Conservation (phyloP, 2,113 vertebrate species). For the Lepisosteus osseus region DNA sequence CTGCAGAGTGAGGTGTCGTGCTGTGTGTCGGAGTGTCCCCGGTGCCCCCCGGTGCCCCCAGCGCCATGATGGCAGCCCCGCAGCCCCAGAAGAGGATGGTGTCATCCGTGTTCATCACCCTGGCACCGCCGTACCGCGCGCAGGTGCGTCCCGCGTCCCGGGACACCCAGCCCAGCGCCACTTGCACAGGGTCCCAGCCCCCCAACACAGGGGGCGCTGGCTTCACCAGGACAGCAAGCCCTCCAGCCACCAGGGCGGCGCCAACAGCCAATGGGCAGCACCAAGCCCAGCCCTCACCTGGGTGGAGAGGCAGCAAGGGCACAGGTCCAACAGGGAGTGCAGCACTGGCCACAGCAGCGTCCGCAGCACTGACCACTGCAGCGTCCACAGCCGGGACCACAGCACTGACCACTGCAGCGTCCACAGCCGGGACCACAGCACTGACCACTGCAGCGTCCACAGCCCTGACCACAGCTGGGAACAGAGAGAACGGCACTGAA, state of each 20-base stretch:
- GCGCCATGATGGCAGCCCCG: conserved; percentile 56
- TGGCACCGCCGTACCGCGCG: conserved; percentile 67
- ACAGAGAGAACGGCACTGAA: too few species aligned
- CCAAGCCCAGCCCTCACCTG: not conserved
- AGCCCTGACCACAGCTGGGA: too few species aligned
- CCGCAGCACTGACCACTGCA: too few species aligned
- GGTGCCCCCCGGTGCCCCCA: conserved; percentile 15
- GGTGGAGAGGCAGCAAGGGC: too few species aligned
- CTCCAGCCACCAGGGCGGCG: not conserved
- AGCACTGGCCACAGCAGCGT: too few species aligned
- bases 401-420: too few species aligned
- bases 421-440: too few species aligned
- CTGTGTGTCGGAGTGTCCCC: not conserved
- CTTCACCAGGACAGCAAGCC: conserved; percentile 1
- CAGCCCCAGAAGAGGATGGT: conserved; percentile 74
- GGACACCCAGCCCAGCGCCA: conserved; percentile 40
- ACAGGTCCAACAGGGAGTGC: too few species aligned
- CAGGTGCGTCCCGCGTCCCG: conserved; percentile 34
- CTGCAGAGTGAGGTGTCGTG: too few species aligned
- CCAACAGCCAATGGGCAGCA: conserved; percentile 7
- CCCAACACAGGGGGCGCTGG: not conserved
- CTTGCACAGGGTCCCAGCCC: conserved; percentile 3
- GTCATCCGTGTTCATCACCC: conserved; percentile 86
- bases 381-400: too few species aligned
- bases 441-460: too few species aligned